These are phyloP conservation scores for Sebastes nivosus DNA, from an alignment of 2,797 vertebrate species.

Conservation along the genomic window DNA sequence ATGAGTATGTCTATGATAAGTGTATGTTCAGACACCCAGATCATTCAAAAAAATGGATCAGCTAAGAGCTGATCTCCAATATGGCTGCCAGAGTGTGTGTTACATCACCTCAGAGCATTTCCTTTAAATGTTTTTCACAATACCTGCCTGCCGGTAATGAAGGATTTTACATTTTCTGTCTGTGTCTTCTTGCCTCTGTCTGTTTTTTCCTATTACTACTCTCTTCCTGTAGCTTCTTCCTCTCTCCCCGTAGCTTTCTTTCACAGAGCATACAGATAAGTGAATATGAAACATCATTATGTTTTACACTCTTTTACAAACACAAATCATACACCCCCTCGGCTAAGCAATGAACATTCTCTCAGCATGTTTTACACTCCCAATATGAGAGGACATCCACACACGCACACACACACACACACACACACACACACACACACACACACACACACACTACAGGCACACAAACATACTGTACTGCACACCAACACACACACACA, in stretches of 20 bases:
- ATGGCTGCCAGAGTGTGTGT: constrained; percentile 1
- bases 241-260: not conserved
- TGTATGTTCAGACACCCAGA: not conserved
- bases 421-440: no score
- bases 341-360: constrained; percentile 52
- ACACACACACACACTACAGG: not conserved
- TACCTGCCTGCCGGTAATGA: constrained; percentile 9
- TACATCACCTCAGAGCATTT: not conserved
- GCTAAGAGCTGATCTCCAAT: constrained; percentile 12
- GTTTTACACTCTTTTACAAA: constrained; percentile 41
- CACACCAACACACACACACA: not conserved
- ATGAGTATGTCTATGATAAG: not conserved
- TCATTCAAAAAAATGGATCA: not conserved
- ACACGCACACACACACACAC: not conserved
- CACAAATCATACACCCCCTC: constrained; percentile 38
- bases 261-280: constrained; percentile 38
- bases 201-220: not conserved
- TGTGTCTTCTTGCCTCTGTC: constrained; percentile 2
- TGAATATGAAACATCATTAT: constrained; percentile 48
- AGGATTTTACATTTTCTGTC: not conserved
- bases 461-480: no score
- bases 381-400: not conserved
- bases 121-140: constrained; percentile 8
- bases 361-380: constrained; percentile 11
- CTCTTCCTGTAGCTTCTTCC: not conserved